Percentiles rank a stretch among this genome's conserved stretches.
Evolutionary conservation across 2,888 invertebrate species (phyloP).

Genomic region (Caenorhabditis uteleia): DNA sequence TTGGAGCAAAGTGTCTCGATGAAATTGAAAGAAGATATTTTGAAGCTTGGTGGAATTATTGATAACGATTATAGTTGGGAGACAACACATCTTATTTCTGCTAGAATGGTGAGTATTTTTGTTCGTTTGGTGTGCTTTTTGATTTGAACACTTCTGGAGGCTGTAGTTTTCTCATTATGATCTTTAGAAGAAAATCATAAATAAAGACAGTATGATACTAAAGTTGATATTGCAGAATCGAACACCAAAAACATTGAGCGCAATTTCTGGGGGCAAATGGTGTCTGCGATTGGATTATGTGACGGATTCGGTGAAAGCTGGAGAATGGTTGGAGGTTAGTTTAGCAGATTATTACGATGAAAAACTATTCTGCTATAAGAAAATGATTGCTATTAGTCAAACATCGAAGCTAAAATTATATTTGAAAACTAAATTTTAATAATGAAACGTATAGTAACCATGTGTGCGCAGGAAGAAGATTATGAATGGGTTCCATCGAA

Average conservation of each 20-base stretch:
- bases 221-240: slow-evolving; percentile 6
- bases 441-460: not conserved
- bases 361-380: no score
- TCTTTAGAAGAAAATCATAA: no score
- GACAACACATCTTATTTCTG: slow-evolving; percentile 12
- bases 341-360: no score
- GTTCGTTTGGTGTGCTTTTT: not conserved
- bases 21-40: slow-evolving; percentile 8
- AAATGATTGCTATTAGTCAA: no score
- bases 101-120: slow-evolving; percentile 4
- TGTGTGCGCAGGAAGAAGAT: slow-evolving; percentile 5
- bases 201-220: no score
- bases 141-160: not conserved
- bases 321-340: slow-evolving; percentile 21
- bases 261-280: slow-evolving; percentile 32
- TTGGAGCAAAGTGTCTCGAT: not conserved
- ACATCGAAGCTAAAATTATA: not conserved
- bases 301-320: slow-evolving; percentile 1
- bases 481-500: slow-evolving; percentile 22
- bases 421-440: not conserved
- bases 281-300: slow-evolving; percentile 32
- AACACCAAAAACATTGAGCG: slow-evolving; percentile 17
- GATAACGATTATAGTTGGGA: slow-evolving; percentile 15
- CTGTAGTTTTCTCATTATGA: no score
- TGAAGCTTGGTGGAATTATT: slow-evolving; percentile 17